phyloP scores from a whole-genome alignment of 1,140 invertebrate genomes.

The Antheraea pernyi region DNA sequence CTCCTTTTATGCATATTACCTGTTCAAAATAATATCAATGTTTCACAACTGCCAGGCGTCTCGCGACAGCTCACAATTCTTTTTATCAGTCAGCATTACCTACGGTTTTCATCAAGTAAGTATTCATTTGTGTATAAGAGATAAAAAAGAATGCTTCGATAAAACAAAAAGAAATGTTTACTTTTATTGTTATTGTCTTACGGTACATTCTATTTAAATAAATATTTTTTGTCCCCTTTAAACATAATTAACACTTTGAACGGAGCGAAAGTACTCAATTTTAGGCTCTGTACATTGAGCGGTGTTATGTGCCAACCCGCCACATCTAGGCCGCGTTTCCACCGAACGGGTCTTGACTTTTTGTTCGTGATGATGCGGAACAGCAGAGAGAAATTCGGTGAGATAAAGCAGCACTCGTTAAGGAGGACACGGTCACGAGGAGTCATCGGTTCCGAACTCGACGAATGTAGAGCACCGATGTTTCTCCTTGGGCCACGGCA shows the following conservation, averaged over 20 bases:
- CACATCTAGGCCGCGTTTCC: constrained; percentile 65
- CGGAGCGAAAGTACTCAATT: constrained; percentile 36
- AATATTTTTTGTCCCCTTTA: constrained; percentile 36
- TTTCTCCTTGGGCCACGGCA: constrained; percentile 56
- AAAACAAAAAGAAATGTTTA: constrained; percentile 15
- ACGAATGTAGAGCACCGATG: constrained; percentile 66
- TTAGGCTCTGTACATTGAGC: constrained; percentile 28
- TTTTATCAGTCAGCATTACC: background rate
- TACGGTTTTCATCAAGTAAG: background rate
- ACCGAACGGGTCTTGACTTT: constrained; percentile 66
- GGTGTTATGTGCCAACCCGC: constrained; percentile 37
- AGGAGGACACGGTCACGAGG: constrained; percentile 72
- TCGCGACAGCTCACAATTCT: too few relatives aligned
- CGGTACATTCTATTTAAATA: constrained; percentile 28
- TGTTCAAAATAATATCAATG: too few relatives aligned
- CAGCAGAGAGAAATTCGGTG: constrained; percentile 73
- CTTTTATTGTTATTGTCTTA: constrained; percentile 22
- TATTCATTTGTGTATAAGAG: background rate
- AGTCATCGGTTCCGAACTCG: constrained; percentile 71
- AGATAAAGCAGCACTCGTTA: constrained; percentile 65
- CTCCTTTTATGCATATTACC: too few relatives aligned
- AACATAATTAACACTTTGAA: constrained; percentile 38
- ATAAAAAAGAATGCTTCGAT: background rate
- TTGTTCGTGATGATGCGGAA: constrained; percentile 69
- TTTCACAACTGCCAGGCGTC: too few relatives aligned